Base-by-base conservation (phyloP, 2,888 invertebrate species). In the Bombylius major region DNA sequence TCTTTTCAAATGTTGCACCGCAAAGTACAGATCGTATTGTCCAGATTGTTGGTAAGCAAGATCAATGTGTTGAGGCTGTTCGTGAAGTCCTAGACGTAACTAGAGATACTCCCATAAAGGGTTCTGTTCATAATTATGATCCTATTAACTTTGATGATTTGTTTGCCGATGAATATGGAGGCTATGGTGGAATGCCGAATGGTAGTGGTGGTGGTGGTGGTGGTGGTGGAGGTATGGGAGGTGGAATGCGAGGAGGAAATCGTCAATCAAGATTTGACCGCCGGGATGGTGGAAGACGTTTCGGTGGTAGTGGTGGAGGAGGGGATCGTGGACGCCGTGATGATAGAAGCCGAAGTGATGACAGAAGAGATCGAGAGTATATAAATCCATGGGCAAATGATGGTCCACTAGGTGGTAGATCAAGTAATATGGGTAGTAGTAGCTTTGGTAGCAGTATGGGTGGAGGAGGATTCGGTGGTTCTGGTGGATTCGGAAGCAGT, bases 11-110 rank as follows among this genome's bases (percentile, higher is more conserved):
- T 76, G 89, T 92, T 69, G 96, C 96, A 62, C 99, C 99, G 7
- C 88, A 93, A 75, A 98, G 97, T 71, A 91, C 96, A 51, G 99
- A 99, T 75, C 86, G 99, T 56, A 88, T 99, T 62, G 92, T 96
- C 63, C 93, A 95, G 74, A 87, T 98, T 61, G 83, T 88, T 63
- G 96, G 96, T 54, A 85, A 84, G 64, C 80, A 85, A 32, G 82
- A 82, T 62, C 83, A 83, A 62, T 87, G 91, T 69, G 83, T 89
- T 64, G 88, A 91, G 67, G 89, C 91, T 68, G 82, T 97, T 62
- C 82, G 86, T 61, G 92, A 93, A 75, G 87, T 97, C 63, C 80
- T 93, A 62, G 87, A 89, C 14, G 81, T 95, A 53, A 83, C 94
- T 54, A 84, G 90, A 70, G 85, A 88, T 72, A 89, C 88, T 51